These are phyloP conservation scores for Phrynosoma platyrhinos DNA, from an alignment of 2,113 vertebrate species.

Conservation along the genomic window DNA sequence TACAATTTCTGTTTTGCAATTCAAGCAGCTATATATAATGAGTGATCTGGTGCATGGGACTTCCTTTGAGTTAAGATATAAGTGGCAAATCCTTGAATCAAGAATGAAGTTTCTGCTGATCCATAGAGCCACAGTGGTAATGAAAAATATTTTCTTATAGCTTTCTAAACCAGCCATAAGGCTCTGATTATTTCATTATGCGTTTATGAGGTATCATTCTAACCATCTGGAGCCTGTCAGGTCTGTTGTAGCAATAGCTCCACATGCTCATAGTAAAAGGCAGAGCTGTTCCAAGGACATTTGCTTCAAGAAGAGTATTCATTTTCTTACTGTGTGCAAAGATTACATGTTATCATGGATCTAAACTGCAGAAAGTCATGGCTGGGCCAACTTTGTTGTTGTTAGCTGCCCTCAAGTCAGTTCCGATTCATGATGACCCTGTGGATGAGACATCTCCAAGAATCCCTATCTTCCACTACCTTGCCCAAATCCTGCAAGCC, in stretches of 20 bases:
- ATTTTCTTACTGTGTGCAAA: not conserved
- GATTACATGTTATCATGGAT: not conserved
- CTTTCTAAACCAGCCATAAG: slow-evolving; percentile 49
- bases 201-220: slow-evolving; percentile 26
- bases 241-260: not conserved
- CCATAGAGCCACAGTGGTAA: not conserved
- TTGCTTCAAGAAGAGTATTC: not conserved
- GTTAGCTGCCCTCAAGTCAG: too few relatives aligned
- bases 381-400: too few relatives aligned
- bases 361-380: not conserved
- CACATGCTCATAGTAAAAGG: not conserved
- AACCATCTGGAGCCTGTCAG: slow-evolving; percentile 47
- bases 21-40: fast-evolving
- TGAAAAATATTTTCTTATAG: slow-evolving; percentile 51
- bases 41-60: slow-evolving; percentile 53
- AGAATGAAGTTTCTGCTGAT: slow-evolving; percentile 66
- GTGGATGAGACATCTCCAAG: too few relatives aligned
- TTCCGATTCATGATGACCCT: too few relatives aligned
- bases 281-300: not conserved
- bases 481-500: too few relatives aligned
- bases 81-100: slow-evolving; percentile 57
- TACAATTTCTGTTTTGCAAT: slow-evolving; percentile 38
- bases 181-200: slow-evolving; percentile 47
- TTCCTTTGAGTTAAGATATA: slow-evolving; percentile 65
- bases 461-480: too few relatives aligned